phyloP scores from a whole-genome alignment of 1,140 invertebrate species.

The Ceratitis capitata region DNA sequence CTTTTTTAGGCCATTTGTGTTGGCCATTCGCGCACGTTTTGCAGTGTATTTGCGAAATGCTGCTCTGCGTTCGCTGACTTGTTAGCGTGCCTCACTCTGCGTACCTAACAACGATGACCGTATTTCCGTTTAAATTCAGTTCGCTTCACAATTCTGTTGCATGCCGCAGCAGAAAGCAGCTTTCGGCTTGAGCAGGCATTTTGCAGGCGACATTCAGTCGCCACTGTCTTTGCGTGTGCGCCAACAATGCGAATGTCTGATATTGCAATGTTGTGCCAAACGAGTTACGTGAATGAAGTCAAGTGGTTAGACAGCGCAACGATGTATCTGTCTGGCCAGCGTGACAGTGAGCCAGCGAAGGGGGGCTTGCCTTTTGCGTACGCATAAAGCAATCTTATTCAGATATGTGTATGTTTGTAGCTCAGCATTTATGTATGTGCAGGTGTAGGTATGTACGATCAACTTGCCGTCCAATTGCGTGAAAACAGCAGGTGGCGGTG shows the following conservation, averaged over 20 bases:
- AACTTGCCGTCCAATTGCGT: neutral
- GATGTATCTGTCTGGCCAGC: neutral
- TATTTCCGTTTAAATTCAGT: neutral
- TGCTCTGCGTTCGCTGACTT: neutral
- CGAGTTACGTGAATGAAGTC: neutral
- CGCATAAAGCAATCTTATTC: neutral
- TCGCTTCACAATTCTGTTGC: too few relatives aligned
- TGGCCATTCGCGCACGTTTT: neutral
- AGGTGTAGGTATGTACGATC: neutral
- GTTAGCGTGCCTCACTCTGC: neutral
- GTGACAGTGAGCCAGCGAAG: neutral
- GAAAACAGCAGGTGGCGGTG: neutral
- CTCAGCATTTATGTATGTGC: neutral
- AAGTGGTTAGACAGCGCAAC: neutral
- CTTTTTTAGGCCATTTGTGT: neutral
- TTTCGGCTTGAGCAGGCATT: neutral
- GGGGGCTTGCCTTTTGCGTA: neutral
- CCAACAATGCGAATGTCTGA: too few relatives aligned
- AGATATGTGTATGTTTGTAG: neutral
- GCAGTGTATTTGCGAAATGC: neutral
- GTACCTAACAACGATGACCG: neutral
- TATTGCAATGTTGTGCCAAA: neutral
- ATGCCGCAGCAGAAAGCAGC: neutral
- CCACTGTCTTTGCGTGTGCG: neutral
- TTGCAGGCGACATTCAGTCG: neutral